phyloP scores from a whole-genome alignment of 2,888 invertebrate species.

The Tetragnatha montana region DNA sequence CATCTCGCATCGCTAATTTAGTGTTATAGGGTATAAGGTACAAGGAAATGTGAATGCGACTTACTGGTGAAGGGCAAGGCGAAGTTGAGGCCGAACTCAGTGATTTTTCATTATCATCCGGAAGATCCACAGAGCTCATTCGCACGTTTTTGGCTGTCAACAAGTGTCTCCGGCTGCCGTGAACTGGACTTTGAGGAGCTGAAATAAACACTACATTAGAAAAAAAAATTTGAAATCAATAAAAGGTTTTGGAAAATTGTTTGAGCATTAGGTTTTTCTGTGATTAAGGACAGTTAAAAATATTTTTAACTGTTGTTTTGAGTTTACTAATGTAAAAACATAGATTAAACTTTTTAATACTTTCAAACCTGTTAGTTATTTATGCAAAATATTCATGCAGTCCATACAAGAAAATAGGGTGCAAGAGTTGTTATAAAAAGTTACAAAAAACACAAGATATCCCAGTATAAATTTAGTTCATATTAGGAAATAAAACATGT shows the following conservation, averaged over 20 bases:
- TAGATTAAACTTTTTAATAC: neutral
- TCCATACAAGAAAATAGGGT: neutral
- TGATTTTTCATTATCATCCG: constrained; percentile 92
- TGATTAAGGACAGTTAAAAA: too few relatives aligned
- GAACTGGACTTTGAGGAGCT: constrained; percentile 95
- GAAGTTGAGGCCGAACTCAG: constrained; percentile 94
- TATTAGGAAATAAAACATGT: too few relatives aligned
- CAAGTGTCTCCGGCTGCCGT: constrained; percentile 82
- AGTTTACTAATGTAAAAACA: too few relatives aligned
- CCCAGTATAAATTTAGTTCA: too few relatives aligned
- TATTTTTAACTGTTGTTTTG: too few relatives aligned
- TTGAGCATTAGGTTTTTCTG: too few relatives aligned
- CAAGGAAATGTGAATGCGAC: neutral
- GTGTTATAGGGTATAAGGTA: neutral
- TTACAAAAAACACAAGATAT: too few relatives aligned
- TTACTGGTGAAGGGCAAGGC: constrained; percentile 90
- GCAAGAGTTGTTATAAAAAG: too few relatives aligned
- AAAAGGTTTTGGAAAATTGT: too few relatives aligned
- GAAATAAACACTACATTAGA: constrained; percentile 30
- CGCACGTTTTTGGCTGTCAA: constrained; percentile 88
- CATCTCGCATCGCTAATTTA: too few relatives aligned
- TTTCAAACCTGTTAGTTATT: neutral
- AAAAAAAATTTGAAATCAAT: neutral
- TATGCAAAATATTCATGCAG: neutral
- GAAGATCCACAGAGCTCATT: constrained; percentile 95